phyloP scores from a whole-genome alignment of 2,888 invertebrate genomes.

The Chironomus riparius region DNA sequence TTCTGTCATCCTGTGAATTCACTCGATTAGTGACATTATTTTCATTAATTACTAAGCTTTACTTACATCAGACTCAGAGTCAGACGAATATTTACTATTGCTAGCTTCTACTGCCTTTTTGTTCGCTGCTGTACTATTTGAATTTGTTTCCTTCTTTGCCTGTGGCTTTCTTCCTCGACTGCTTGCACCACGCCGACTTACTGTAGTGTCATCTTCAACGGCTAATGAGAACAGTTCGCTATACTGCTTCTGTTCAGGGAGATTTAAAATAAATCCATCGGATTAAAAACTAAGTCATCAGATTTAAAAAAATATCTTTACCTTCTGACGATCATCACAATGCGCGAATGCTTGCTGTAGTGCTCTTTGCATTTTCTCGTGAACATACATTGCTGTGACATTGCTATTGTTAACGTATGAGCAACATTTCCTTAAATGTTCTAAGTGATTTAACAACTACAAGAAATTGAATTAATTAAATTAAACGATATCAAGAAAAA shows the following conservation, averaged over 20 bases:
- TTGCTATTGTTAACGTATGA: slow-evolving; percentile 42
- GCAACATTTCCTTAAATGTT: slow-evolving; percentile 73
- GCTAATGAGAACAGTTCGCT: slow-evolving; percentile 75
- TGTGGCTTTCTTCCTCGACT: slow-evolving; percentile 53
- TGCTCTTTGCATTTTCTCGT: slow-evolving; percentile 86
- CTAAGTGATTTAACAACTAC: slow-evolving; percentile 82
- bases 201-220: slow-evolving; percentile 74
- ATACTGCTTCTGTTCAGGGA: slow-evolving; percentile 68
- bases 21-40: not conserved
- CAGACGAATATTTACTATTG: slow-evolving; percentile 57
- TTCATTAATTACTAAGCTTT: not conserved
- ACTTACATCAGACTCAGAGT: slow-evolving; percentile 70
- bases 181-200: slow-evolving; percentile 52
- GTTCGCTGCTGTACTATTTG: slow-evolving; percentile 38
- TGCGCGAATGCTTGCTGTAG: slow-evolving; percentile 79
- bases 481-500: not conserved
- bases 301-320: too few relatives aligned
- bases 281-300: not conserved
- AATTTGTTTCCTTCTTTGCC: slow-evolving; percentile 45
- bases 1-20: slow-evolving; percentile 78
- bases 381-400: slow-evolving; percentile 71
- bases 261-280: not conserved
- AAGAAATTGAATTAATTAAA: slow-evolving; percentile 29
- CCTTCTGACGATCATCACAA: slow-evolving; percentile 78
- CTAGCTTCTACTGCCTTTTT: slow-evolving; percentile 44